Conservation (phyloP, 2,797 vertebrate species). For the Oreortyx pictus region DNA sequence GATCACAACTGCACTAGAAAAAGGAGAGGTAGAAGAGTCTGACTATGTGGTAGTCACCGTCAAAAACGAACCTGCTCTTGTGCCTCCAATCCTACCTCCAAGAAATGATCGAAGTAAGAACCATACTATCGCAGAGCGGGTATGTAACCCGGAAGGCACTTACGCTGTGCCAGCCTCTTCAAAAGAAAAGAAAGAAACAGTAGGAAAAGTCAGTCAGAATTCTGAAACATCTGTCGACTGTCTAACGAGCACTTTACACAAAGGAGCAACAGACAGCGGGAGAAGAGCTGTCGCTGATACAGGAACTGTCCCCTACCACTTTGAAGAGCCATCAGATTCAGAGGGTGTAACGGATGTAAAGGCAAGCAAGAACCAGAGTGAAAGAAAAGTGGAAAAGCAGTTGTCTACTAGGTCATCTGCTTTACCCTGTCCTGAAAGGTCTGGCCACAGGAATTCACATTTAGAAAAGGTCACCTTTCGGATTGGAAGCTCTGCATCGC, state of each 20-base stretch:
- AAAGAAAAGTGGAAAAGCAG: conserved; percentile 37
- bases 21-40: conserved; percentile 84
- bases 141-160: conserved; percentile 13
- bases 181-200: conserved; percentile 33
- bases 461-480: conserved; percentile 84
- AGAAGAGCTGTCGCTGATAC: conserved; percentile 16
- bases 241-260: not conserved
- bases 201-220: conserved; percentile 18
- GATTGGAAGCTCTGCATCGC: conserved; percentile 84
- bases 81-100: conserved; percentile 73
- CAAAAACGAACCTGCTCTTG: conserved; percentile 78
- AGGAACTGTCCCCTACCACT: not conserved
- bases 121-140: not conserved
- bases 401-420: conserved; percentile 46
- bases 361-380: conserved; percentile 38
- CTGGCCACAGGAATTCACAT: conserved; percentile 46
- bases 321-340: conserved; percentile 15
- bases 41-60: conserved; percentile 86
- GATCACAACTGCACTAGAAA: conserved; percentile 82
- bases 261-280: conserved; percentile 26
- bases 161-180: not conserved
- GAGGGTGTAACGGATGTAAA: conserved; percentile 14
- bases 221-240: not conserved
- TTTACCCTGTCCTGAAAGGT: conserved; percentile 72
- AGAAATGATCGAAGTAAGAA: not conserved